A percentile compares a stretch with the other conserved stretches of the same genome.
phyloP scores from a whole-genome alignment of 2,888 invertebrate species.

The Nyleta sp. region DNA sequence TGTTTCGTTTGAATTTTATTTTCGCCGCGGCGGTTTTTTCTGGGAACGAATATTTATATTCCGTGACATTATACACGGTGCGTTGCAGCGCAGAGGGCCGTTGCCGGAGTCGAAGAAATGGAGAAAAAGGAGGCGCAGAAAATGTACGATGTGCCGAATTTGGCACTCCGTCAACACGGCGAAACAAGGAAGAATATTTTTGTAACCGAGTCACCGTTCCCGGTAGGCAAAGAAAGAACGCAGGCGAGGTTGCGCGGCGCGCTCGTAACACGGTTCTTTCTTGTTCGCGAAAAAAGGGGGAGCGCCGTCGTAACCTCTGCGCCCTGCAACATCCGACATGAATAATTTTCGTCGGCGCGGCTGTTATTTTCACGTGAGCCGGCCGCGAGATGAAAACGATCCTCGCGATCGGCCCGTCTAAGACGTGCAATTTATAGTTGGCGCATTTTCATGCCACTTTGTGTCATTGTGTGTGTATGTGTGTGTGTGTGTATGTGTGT shows the following conservation, averaged over 20 bases:
- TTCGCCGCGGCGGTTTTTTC: conserved; percentile 35
- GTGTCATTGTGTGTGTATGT: conserved; percentile 10
- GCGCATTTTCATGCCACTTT: conserved; percentile 5
- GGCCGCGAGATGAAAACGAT: conserved; percentile 68
- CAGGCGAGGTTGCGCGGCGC: conserved; percentile 4
- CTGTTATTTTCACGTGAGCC: conserved; percentile 62
- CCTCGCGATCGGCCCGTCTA: conserved; percentile 60
- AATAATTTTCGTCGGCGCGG: conserved; percentile 53
- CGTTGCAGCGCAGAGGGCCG: conserved; percentile 24
- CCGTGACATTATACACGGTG: conserved; percentile 52
- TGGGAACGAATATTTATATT: conserved; percentile 52
- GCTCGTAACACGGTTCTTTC: conserved; percentile 38
- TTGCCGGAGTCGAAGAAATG: conserved; percentile 14
- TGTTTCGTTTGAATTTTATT: conserved; percentile 41
- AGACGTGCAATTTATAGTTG: conserved; percentile 14
- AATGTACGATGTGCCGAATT: conserved; percentile 51
- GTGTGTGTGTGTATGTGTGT: too few species aligned
- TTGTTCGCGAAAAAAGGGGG: conserved; percentile 38
- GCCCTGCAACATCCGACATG: conserved; percentile 44
- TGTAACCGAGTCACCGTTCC: conserved; percentile 53
- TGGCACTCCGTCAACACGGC: conserved; percentile 54
- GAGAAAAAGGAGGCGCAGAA: conserved; percentile 37
- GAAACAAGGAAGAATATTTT: conserved; percentile 63
- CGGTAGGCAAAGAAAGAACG: conserved; percentile 46
- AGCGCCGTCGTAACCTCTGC: conserved; percentile 51